Percentiles rank a stretch among this genome's conserved stretches.
phyloP scores from a whole-genome alignment of 2,113 vertebrate genomes.

The Melanerpes formicivorus region DNA sequence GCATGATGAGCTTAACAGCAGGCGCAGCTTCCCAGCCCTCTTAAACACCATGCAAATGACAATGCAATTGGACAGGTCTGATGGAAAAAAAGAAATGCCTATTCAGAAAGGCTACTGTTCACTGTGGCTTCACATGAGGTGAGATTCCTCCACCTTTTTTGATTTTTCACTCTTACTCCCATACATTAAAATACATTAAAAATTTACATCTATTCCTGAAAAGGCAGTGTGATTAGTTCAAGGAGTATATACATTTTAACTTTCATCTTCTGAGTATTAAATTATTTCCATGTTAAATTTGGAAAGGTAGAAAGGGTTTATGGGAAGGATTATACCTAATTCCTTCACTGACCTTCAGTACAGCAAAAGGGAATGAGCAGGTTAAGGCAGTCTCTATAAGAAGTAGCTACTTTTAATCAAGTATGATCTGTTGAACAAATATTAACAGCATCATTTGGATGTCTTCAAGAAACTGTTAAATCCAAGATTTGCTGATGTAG shows the following conservation, averaged over 20 bases:
- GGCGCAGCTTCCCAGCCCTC: not conserved
- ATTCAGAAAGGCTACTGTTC: not conserved
- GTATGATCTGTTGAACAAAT: slow-evolving; percentile 23
- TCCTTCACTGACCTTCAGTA: not conserved
- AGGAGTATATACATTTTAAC: not conserved
- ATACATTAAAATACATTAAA: not conserved
- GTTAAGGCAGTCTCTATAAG: not conserved
- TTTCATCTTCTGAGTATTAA: not conserved
- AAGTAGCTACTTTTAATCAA: not conserved
- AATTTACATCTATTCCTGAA: not conserved
- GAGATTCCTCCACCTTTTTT: not conserved
- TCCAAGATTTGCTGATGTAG: not conserved
- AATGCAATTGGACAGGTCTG: not conserved
- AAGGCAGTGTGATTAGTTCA: not conserved
- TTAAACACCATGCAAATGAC: not conserved
- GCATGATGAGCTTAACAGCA: accelerated
- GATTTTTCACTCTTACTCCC: not conserved
- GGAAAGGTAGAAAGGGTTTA: not conserved
- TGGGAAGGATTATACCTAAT: not conserved
- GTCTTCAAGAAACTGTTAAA: slow-evolving; percentile 30
- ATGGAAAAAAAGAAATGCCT: not conserved
- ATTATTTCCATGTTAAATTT: not conserved
- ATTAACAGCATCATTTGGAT: slow-evolving; percentile 16
- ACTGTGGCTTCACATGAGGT: not conserved
- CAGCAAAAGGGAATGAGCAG: not conserved